Conservation (phyloP, 2,797 vertebrate species). For the Rhinella marina region DNA sequence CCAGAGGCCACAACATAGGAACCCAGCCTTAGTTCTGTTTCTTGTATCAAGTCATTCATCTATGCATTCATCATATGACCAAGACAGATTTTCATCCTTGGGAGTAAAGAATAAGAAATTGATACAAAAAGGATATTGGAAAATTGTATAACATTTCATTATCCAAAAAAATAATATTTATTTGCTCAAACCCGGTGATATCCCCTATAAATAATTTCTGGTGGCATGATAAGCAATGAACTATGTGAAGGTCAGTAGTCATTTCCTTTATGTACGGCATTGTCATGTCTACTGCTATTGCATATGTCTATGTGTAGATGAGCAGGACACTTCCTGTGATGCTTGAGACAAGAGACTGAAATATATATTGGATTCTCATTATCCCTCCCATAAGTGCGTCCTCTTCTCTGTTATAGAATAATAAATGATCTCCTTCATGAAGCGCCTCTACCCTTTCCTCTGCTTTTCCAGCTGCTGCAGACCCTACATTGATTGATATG, state of each 20-base stretch:
- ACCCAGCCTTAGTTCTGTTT: no score
- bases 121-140: no score
- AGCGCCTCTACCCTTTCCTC: background rate
- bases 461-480: slow-evolving; percentile 21
- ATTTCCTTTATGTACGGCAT: background rate
- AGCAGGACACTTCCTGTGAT: slow-evolving; percentile 16
- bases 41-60: no score
- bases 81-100: no score
- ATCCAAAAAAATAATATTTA: no score
- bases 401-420: slow-evolving; percentile 14
- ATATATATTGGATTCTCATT: slow-evolving; percentile 29
- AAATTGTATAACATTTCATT: no score
- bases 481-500: slow-evolving; percentile 26
- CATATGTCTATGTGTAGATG: background rate
- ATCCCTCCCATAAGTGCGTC: slow-evolving; percentile 21
- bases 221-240: background rate
- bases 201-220: background rate
- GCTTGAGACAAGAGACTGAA: background rate
- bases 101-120: no score
- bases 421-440: slow-evolving; percentile 8
- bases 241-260: background rate
- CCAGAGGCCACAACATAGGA: no score
- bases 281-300: background rate
- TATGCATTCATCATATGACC: no score
- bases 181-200: background rate